phyloP scores from a whole-genome alignment of 2,888 invertebrate species.

The Caenorhabditis uteleia region DNA sequence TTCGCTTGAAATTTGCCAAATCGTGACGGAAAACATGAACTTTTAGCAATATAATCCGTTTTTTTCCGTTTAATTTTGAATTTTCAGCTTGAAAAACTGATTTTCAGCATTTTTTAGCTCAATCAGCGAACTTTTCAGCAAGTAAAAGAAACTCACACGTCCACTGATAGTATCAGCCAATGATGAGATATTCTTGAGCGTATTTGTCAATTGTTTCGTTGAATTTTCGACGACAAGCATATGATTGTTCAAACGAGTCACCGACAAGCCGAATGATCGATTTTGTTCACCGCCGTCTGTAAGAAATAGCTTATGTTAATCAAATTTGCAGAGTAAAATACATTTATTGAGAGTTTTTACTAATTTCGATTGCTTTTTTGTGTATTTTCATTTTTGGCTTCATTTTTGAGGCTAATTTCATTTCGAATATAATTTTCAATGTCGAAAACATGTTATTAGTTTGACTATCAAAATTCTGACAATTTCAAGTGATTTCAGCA shows the following conservation, averaged over 20 bases:
- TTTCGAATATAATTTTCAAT: too few relatives aligned
- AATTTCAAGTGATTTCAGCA: too few relatives aligned
- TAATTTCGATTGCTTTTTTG: neutral
- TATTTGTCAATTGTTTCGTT: conserved; percentile 82
- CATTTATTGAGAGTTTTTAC: neutral
- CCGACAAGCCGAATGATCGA: conserved; percentile 58
- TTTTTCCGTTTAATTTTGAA: too few relatives aligned
- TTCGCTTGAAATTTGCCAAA: neutral
- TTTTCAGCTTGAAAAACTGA: too few relatives aligned
- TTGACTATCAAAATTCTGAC: too few relatives aligned
- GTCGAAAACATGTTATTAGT: too few relatives aligned
- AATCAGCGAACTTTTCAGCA: too few relatives aligned
- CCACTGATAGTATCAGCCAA: conserved; percentile 73
- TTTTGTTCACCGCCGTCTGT: conserved; percentile 54
- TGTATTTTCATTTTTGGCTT: too few relatives aligned
- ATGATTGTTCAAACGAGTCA: conserved; percentile 61
- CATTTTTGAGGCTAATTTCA: too few relatives aligned
- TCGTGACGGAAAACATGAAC: neutral
- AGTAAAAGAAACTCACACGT: conserved; percentile 79
- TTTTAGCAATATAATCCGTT: too few relatives aligned
- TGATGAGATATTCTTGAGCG: conserved; percentile 75
- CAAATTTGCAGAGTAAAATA: too few relatives aligned
- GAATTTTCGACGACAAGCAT: conserved; percentile 76
- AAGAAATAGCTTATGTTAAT: conserved; percentile 13
- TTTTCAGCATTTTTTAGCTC: neutral